phyloP scores from a whole-genome alignment of 2,888 invertebrate genomes.

The Drosophila hamatofila region DNA sequence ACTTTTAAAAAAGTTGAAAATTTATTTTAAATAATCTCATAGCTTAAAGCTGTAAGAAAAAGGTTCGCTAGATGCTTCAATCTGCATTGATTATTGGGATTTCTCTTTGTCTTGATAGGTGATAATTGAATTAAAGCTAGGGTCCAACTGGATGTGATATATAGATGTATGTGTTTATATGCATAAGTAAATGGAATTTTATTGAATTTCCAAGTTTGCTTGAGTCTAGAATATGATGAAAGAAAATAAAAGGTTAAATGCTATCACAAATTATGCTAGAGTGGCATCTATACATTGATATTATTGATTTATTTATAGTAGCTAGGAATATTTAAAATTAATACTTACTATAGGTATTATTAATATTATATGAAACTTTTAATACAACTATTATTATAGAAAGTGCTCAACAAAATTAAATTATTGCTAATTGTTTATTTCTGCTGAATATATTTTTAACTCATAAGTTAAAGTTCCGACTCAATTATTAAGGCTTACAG shows the following conservation, averaged over 20 bases:
- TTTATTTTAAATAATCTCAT: conserved; percentile 24
- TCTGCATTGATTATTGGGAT: neutral
- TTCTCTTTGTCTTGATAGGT: neutral
- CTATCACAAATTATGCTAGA: neutral
- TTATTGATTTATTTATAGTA: no score
- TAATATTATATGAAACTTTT: no score
- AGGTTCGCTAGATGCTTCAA: neutral
- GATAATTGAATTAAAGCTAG: neutral
- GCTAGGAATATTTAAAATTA: no score
- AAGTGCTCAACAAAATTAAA: no score
- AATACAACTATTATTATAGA: no score
- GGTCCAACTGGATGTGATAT: neutral
- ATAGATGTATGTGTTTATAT: neutral
- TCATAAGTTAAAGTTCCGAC: no score
- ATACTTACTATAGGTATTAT: no score
- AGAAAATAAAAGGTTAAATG: neutral
- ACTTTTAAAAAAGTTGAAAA: conserved; percentile 14
- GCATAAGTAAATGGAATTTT: neutral
- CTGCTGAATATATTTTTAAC: no score
- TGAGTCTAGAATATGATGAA: neutral
- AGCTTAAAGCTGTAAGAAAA: conserved; percentile 8
- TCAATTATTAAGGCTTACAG: no score
- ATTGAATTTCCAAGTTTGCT: neutral
- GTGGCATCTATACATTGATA: no score
- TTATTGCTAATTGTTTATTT: no score